phyloP scores from a whole-genome alignment of 2,113 vertebrate species.

The Merops nubicus region DNA sequence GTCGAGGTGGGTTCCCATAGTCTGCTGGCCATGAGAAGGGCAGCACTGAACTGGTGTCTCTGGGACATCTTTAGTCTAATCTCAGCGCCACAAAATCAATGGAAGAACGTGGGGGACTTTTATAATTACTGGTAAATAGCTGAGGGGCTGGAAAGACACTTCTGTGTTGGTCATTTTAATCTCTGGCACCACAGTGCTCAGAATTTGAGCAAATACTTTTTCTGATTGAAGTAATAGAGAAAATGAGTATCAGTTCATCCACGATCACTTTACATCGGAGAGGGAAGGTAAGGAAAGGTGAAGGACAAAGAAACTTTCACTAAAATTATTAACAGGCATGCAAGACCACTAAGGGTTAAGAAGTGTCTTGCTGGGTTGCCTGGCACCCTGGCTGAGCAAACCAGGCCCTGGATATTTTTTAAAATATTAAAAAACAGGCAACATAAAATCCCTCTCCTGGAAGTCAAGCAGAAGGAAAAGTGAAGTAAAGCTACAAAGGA shows the following conservation, averaged over 20 bases:
- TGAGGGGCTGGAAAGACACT: not conserved
- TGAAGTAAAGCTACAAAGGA: slow-evolving; percentile 56
- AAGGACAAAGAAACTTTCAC: not conserved
- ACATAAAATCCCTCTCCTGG: slow-evolving; percentile 26
- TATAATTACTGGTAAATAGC: not conserved
- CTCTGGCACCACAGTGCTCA: not conserved
- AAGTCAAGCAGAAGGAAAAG: slow-evolving; percentile 54
- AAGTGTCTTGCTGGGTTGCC: not conserved
- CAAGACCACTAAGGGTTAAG: not conserved
- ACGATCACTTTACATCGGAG: not conserved
- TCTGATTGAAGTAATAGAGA: not conserved
- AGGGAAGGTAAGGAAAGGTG: not conserved
- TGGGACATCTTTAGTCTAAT: not conserved
- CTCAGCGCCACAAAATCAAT: not conserved
- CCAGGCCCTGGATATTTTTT: not conserved
- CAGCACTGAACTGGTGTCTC: not conserved
- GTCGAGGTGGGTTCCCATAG: rapidly evolving
- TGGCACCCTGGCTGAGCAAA: not conserved
- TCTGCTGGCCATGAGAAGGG: not conserved
- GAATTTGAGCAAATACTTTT: not conserved
- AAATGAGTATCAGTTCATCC: not conserved
- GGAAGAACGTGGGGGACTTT: not conserved
- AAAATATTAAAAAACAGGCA: not conserved
- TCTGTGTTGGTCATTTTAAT: not conserved
- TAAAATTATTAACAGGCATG: not conserved